These are phyloP conservation scores for Blomia tropicalis DNA, from an alignment of 2,888 invertebrate genomes.

Conservation along the genomic window DNA sequence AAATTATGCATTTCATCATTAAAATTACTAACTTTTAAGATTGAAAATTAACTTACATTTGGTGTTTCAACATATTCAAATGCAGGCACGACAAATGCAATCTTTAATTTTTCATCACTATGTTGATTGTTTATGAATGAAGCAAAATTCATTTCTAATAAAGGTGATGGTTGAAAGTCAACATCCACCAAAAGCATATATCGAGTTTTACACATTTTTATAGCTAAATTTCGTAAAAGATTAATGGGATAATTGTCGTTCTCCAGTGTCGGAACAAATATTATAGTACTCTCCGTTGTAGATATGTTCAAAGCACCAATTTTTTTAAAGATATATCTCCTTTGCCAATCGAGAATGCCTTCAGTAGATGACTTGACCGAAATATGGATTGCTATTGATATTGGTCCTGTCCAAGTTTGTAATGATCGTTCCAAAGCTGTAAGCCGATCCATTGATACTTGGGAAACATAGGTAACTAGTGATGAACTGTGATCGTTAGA, in stretches of 20 bases:
- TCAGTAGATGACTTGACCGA: constrained; percentile 25
- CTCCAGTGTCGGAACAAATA: constrained; percentile 27
- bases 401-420: constrained; percentile 29
- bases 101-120: constrained; percentile 19
- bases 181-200: constrained; percentile 30
- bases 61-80: constrained; percentile 31
- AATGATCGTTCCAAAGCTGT: constrained; percentile 29
- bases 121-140: constrained; percentile 22
- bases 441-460: constrained; percentile 31
- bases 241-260: constrained; percentile 30
- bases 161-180: constrained; percentile 31
- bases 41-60: constrained; percentile 25
- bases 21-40: not conserved
- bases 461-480: constrained; percentile 26
- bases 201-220: constrained; percentile 29
- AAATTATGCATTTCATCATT: not conserved
- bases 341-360: constrained; percentile 17
- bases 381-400: constrained; percentile 29
- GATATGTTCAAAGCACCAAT: constrained; percentile 28
- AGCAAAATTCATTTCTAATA: constrained; percentile 28
- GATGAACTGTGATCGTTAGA: not conserved
- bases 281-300: constrained; percentile 27
- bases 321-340: constrained; percentile 30
- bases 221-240: constrained; percentile 29
- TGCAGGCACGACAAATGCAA: constrained; percentile 30